These are phyloP conservation scores for Montipora capitata DNA, from an alignment of 92 coral and sea anemone species.

Conservation along the genomic window DNA sequence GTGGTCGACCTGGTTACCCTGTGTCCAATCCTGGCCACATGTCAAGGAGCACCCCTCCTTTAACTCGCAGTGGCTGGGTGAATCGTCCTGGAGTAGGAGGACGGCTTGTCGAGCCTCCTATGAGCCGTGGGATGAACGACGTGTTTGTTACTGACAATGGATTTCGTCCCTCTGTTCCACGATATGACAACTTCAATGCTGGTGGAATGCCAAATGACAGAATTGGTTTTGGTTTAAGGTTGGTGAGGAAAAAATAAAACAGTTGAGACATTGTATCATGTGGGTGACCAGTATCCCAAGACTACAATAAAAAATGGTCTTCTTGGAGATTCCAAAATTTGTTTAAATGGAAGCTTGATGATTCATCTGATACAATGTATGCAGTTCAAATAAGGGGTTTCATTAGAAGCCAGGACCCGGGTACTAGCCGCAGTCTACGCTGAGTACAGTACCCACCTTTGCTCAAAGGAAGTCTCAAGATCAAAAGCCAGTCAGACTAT, in stretches of 20 bases:
- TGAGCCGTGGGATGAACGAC: conserved; percentile 89
- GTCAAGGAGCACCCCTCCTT: conserved; percentile 89
- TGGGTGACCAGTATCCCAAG: too few species aligned
- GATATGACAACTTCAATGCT: conserved; percentile 83
- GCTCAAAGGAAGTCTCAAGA: too few species aligned
- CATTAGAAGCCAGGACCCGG: too few species aligned
- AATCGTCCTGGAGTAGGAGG: conserved; percentile 67
- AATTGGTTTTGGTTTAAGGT: conserved; percentile 80
- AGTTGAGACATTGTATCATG: too few species aligned
- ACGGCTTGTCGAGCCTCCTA: conserved; percentile 59
- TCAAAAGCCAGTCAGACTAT: too few species aligned
- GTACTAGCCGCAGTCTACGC: too few species aligned
- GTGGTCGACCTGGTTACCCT: conserved; percentile 63
- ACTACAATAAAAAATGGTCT: too few species aligned
- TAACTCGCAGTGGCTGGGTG: conserved; percentile 74
- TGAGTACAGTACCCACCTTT: too few species aligned
- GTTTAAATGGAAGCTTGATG: too few species aligned
- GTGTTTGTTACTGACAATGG: conserved; percentile 91
- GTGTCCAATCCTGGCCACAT: conserved; percentile 52
- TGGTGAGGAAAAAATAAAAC: background rate
- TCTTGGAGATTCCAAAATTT: too few species aligned
- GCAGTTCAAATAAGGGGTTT: too few species aligned
- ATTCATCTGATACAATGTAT: too few species aligned
- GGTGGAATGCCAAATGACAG: conserved; percentile 67
- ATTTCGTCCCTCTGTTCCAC: conserved; percentile 64